phyloP scores from a whole-genome alignment of 2,113 vertebrate species.

The Rhabdomys dilectus region DNA sequence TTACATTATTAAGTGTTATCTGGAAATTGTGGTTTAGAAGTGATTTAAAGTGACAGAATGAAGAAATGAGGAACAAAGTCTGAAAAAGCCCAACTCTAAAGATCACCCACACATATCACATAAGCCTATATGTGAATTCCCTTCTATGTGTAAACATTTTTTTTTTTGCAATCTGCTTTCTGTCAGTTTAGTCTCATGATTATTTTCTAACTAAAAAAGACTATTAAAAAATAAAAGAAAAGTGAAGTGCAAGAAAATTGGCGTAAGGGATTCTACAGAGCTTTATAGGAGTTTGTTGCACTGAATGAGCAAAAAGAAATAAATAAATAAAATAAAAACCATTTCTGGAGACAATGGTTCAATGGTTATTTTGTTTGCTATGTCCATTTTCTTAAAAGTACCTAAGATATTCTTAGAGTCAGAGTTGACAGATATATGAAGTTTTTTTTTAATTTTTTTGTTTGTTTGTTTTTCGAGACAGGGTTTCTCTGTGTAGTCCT shows the following conservation, averaged over 20 bases:
- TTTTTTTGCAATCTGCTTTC: not conserved
- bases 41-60: slow-evolving; percentile 69
- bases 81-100: slow-evolving; percentile 50
- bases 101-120: not conserved
- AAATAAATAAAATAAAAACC: not conserved
- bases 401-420: not conserved
- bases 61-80: slow-evolving; percentile 59
- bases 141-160: slow-evolving; percentile 20
- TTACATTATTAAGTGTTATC: slow-evolving; percentile 62
- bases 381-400: not conserved
- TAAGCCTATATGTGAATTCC: not conserved
- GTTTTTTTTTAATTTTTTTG: too few species aligned
- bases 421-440: not conserved
- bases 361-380: not conserved
- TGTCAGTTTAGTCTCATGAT: not conserved
- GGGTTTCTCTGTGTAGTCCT: too few species aligned
- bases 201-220: not conserved
- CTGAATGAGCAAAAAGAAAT: not conserved
- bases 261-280: not conserved
- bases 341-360: not conserved
- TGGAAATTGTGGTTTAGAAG: slow-evolving; percentile 60
- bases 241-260: not conserved
- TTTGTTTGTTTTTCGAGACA: too few species aligned
- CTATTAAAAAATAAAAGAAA: not conserved
- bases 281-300: not conserved